Evolutionary conservation across 2,113 vertebrate genomes (phyloP).

Genomic region (Ciconia stormi): DNA sequence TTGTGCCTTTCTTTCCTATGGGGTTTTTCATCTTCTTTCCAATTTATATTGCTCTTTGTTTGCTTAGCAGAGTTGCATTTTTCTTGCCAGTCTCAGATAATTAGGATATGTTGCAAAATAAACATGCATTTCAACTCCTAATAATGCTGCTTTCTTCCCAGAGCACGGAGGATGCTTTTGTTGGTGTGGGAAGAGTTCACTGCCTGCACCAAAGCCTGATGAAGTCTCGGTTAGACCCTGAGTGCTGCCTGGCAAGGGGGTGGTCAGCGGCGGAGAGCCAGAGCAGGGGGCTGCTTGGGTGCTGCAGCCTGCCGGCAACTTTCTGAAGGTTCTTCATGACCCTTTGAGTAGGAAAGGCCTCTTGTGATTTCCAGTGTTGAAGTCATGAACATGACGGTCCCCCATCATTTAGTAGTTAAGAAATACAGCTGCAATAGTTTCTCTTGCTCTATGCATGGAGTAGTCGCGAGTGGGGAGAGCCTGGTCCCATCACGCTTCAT

Average conservation of each 20-base stretch:
- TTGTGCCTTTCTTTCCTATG: slow-evolving; percentile 26
- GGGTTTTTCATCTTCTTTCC: slow-evolving; percentile 23
- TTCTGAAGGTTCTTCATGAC: neutral
- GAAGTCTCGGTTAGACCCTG: neutral
- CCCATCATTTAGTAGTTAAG: neutral
- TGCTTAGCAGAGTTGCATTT: neutral
- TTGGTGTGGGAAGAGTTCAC: neutral
- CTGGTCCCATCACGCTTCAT: rapidly evolving
- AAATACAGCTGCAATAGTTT: neutral
- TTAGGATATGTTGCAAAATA: slow-evolving; percentile 35
- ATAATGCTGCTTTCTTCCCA: neutral
- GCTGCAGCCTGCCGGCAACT: neutral
- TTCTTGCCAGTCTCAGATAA: slow-evolving; percentile 20
- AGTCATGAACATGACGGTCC: neutral
- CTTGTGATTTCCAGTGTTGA: neutral
- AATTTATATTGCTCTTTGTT: slow-evolving; percentile 4
- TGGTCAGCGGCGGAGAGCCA: rapidly evolving
- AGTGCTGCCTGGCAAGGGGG: neutral
- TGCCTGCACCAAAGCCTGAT: neutral
- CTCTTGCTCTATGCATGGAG: neutral
- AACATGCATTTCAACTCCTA: neutral
- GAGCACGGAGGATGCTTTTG: neutral
- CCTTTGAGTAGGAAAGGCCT: neutral
- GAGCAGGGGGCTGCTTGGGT: neutral
- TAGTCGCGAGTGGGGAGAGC: neutral